Evolutionary conservation across 2,797 vertebrate species (phyloP).

Genomic region (Chelon auratus): DNA sequence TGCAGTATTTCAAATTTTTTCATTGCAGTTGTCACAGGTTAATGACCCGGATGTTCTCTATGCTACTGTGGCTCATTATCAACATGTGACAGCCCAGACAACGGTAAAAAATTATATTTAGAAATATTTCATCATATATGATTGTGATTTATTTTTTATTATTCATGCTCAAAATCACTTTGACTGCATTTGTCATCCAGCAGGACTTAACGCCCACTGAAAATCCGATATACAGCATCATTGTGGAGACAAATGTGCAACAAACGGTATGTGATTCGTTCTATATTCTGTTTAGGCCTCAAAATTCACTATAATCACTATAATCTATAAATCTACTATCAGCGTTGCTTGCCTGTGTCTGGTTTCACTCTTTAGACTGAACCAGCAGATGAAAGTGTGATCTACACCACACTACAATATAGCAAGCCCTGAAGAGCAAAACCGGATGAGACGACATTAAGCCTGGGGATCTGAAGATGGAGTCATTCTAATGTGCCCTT

Average conservation of each 20-base stretch:
- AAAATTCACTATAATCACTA: too few species aligned
- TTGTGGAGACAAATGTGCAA: background rate
- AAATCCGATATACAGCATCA: conserved; percentile 19
- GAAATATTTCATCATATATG: background rate
- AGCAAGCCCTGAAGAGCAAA: too few species aligned
- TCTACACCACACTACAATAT: conserved; percentile 23
- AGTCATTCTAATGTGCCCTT: too few species aligned
- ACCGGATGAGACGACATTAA: too few species aligned
- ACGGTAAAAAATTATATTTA: background rate
- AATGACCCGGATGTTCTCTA: conserved; percentile 18
- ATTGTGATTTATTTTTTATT: background rate
- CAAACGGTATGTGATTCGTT: conserved; percentile 3
- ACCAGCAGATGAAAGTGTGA: conserved; percentile 21
- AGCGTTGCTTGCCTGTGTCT: conserved; percentile 5
- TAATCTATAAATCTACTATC: background rate
- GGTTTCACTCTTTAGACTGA: conserved; percentile 21
- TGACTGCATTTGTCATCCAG: background rate
- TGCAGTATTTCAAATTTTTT: background rate
- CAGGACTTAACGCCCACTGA: conserved; percentile 1
- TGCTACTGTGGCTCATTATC: conserved; percentile 5
- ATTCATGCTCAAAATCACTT: background rate
- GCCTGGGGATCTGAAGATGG: too few species aligned
- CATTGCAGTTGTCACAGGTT: background rate
- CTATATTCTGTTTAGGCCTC: background rate
- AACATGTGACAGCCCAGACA: background rate